These are phyloP conservation scores for Dasyornis broadbenti DNA, from an alignment of 2,113 vertebrate species.

Conservation along the genomic window DNA sequence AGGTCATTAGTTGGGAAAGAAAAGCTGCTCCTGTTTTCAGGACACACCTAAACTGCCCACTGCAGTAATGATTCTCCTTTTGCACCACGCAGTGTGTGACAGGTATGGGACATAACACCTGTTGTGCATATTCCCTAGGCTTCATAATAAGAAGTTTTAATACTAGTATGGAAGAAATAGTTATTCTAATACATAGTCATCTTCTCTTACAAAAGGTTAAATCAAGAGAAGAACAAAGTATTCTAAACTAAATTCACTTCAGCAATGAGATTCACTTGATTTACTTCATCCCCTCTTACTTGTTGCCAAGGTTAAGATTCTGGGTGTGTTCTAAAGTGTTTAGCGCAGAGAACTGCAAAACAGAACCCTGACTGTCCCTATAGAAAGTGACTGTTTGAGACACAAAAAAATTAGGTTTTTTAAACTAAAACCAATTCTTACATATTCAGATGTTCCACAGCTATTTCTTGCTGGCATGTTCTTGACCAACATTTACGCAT, in stretches of 20 bases:
- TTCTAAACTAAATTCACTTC: neutral
- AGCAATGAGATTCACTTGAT: neutral
- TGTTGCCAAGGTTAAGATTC: neutral
- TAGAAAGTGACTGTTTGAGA: neutral
- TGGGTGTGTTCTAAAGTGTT: neutral
- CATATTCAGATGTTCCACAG: neutral
- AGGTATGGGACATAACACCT: neutral
- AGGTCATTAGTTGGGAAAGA: neutral
- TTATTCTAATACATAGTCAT: neutral
- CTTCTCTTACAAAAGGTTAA: neutral
- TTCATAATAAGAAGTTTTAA: neutral
- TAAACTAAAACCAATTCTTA: neutral
- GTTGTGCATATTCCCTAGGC: neutral
- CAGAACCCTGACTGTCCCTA: neutral
- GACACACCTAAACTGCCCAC: neutral
- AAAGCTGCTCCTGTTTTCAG: neutral
- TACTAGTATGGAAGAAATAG: neutral
- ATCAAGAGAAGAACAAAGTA: neutral
- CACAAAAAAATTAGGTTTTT: neutral
- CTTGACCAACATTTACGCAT: neutral
- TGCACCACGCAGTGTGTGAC: neutral
- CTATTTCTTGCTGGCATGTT: neutral
- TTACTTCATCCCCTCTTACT: neutral
- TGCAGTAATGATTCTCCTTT: neutral
- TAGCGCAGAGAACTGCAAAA: neutral